Evolutionary conservation across 2,113 vertebrate genomes (phyloP).

Genomic region (Guaruba guarouba): DNA sequence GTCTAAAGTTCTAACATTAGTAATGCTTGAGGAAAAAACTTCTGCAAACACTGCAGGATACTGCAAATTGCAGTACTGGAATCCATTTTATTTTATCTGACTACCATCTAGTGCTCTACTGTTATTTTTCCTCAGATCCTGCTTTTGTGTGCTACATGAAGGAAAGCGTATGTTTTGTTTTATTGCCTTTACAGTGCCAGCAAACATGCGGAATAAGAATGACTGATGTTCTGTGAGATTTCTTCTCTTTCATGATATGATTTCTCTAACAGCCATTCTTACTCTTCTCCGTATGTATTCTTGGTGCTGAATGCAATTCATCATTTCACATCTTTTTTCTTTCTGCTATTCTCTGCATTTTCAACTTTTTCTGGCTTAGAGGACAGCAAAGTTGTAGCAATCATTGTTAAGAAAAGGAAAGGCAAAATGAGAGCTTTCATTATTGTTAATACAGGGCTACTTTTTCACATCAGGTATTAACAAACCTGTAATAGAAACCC

Average conservation of each 20-base stretch:
- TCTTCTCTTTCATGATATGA: conserved; percentile 26
- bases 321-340: neutral
- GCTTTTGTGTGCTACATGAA: conserved; percentile 33
- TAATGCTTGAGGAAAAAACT: neutral
- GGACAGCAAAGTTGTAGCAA: neutral
- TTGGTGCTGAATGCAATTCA: conserved; percentile 19
- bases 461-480: neutral
- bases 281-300: conserved; percentile 9
- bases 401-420: neutral
- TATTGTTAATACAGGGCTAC: neutral
- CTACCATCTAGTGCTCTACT: neutral
- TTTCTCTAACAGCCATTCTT: conserved; percentile 42
- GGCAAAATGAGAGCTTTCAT: neutral
- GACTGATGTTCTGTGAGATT: conserved; percentile 42
- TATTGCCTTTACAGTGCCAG: conserved; percentile 35
- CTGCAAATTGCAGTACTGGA: conserved; percentile 21
- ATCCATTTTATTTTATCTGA: conserved; percentile 45
- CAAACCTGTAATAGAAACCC: neutral
- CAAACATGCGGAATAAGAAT: conserved; percentile 34
- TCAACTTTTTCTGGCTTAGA: neutral
- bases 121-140: conserved; percentile 18
- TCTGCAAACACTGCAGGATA: neutral
- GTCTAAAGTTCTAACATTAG: neutral
- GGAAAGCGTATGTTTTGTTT: conserved; percentile 26
- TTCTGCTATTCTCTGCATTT: neutral